Conservation (phyloP, 1,140 invertebrate genomes). For the Pentalonia nigronervosa region DNA sequence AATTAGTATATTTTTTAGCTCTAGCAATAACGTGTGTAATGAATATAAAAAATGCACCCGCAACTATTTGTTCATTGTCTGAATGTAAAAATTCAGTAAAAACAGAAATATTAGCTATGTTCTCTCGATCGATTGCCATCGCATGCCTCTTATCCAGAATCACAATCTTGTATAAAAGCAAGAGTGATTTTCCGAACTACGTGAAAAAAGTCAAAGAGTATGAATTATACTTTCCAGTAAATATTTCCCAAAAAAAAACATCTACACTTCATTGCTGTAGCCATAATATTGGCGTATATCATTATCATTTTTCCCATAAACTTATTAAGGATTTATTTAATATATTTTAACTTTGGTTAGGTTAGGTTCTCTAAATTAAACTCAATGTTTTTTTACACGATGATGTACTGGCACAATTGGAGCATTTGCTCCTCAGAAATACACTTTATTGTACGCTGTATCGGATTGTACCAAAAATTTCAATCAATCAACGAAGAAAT, state of each 20-base stretch:
- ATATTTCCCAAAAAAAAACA: not conserved
- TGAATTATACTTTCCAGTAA: not conserved
- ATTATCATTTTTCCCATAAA: slow-evolving; percentile 23
- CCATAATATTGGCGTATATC: not conserved
- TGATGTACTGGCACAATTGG: slow-evolving; percentile 3
- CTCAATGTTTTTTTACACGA: not conserved
- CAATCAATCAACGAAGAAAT: slow-evolving; percentile 29
- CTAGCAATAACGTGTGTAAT: not conserved
- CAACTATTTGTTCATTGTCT: not conserved
- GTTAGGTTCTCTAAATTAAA: no score
- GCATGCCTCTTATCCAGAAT: not conserved
- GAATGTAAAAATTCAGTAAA: not conserved
- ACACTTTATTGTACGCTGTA: not conserved
- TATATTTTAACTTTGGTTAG: not conserved
- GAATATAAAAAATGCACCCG: not conserved
- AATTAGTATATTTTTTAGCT: not conserved
- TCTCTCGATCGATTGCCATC: not conserved
- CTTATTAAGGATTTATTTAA: not conserved
- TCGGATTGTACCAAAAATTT: not conserved
- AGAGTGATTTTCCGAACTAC: not conserved
- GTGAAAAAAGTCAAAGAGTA: not conserved
- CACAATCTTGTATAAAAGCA: not conserved
- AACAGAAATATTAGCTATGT: not conserved
- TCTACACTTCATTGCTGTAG: not conserved
- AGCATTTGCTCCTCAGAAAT: slow-evolving; percentile 24